Evolutionary conservation across 1,140 invertebrate species (phyloP), one percentile per base, ranked within the genome.

Genomic region (Brachionus asplanchnoidis): DNA sequence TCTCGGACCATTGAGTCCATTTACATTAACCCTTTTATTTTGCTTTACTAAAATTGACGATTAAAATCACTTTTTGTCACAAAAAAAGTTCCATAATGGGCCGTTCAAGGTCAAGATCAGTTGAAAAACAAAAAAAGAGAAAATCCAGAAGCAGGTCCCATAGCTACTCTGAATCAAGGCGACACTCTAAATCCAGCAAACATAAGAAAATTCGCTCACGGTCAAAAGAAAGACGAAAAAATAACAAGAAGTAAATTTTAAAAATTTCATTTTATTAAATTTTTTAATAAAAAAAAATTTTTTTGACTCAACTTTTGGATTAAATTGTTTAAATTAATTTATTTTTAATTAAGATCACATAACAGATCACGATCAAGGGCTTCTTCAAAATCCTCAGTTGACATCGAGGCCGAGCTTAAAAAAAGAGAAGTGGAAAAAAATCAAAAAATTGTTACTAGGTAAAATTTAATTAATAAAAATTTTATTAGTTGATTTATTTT

Each of bases 201-300:
- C 73, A 50, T 12, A 77, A 50, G 28, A 50, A 50, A 42, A 73
- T n/a, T 42, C 28, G 68, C 12, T 73, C 68, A 11, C 42, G 42
- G 6, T 77, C 73, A 26, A 77, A n/a, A 77, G 73, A 77, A 26
- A 46, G 73, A 77, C 20, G 42, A 77, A 77, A 50, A 50, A 23
- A 4, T 8, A 26, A 14, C 20, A 77, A 77, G 28, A 77, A 77
- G 44, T 50, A 28, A 7, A 8, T 42, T 42, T 42, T 40, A 7
- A 42, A 17, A 42, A 23, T 12, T n/a, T 73, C 8, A n/a, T n/a
- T 44, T 44, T 44, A 6, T 7, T 36, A 36, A 36, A 36, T 36
- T 36, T 7, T 36, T 36, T 36, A 36, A 36, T 36, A 7, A 28
- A 28, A 28, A 28, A 28, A 28, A 28, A 2, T 28, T 1, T 28